Percentiles rank a stretch among this genome's conserved stretches.
Conservation (phyloP, 2,888 invertebrate genomes). For the Dermolepida albohirtum region DNA sequence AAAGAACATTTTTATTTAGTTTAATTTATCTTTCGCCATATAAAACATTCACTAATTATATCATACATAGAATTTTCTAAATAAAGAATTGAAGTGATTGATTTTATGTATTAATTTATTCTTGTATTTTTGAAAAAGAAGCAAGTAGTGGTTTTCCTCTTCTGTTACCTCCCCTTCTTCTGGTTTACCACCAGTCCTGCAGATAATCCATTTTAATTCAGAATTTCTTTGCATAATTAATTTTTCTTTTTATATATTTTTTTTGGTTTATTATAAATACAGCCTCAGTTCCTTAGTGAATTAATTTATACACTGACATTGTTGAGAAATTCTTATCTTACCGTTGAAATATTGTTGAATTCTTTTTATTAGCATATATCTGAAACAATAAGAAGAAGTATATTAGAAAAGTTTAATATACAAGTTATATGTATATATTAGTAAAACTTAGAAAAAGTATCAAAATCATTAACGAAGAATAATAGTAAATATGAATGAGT, state of each 20-base stretch:
- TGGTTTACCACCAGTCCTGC: neutral
- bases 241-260: slow-evolving; percentile 13
- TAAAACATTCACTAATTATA: slow-evolving; percentile 25
- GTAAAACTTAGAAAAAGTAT: too few relatives aligned
- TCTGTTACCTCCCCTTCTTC: too few relatives aligned
- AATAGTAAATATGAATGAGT: too few relatives aligned
- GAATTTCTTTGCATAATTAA: too few relatives aligned
- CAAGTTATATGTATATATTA: too few relatives aligned
- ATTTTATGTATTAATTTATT: neutral
- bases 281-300: slow-evolving; percentile 37
- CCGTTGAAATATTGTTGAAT: slow-evolving; percentile 28
- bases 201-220: neutral
- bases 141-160: too few relatives aligned
- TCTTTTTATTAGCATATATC: slow-evolving; percentile 32
- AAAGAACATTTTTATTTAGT: slow-evolving; percentile 17
- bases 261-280: slow-evolving; percentile 27
- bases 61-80: slow-evolving; percentile 13
- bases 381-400: slow-evolving; percentile 30
- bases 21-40: slow-evolving; percentile 13
- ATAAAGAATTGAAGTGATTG: slow-evolving; percentile 26
- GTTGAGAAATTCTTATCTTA: slow-evolving; percentile 34
- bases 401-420: neutral
- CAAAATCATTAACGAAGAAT: too few relatives aligned
- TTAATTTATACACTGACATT: slow-evolving; percentile 31
- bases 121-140: too few relatives aligned